A percentile compares a stretch with the other conserved stretches of the same genome.
phyloP scores from a whole-genome alignment of 2,888 invertebrate species.

The Diaprepes abbreviatus region DNA sequence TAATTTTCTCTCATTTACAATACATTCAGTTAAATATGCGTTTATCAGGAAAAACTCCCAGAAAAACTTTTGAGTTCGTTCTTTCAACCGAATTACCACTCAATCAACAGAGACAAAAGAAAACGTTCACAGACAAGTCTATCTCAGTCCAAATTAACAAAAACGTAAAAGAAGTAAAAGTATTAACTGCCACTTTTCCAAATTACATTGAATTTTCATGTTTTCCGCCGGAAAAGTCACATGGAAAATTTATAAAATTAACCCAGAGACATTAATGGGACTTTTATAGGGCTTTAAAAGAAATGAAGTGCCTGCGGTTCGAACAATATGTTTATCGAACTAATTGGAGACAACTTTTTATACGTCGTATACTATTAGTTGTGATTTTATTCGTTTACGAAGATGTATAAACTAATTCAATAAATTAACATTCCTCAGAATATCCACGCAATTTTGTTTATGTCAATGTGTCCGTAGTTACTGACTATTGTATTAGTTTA shows the following conservation, averaged over 20 bases:
- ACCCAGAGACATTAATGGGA: slow-evolving; percentile 41
- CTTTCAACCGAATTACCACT: no score
- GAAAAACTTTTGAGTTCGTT: no score
- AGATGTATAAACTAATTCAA: no score
- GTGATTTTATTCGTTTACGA: no score
- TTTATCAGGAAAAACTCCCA: no score
- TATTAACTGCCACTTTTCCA: slow-evolving; percentile 51
- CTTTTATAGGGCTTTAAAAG: slow-evolving; percentile 27
- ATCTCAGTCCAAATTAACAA: slow-evolving; percentile 37
- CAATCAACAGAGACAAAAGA: slow-evolving; percentile 27
- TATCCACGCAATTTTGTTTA: no score
- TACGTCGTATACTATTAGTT: no score
- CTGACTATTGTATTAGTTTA: no score
- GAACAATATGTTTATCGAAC: not conserved
- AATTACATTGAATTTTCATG: slow-evolving; percentile 58
- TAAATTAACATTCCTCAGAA: no score
- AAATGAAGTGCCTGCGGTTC: slow-evolving; percentile 7
- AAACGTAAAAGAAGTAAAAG: slow-evolving; percentile 39
- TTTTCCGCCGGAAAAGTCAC: slow-evolving; percentile 28
- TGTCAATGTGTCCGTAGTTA: no score
- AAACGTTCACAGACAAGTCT: slow-evolving; percentile 42
- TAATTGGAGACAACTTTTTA: slow-evolving; percentile 1
- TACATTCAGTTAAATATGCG: no score
- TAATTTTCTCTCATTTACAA: no score
- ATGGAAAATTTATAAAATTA: slow-evolving; percentile 50